Conservation (phyloP, 1,140 invertebrate genomes). For the Heterodera schachtii region DNA sequence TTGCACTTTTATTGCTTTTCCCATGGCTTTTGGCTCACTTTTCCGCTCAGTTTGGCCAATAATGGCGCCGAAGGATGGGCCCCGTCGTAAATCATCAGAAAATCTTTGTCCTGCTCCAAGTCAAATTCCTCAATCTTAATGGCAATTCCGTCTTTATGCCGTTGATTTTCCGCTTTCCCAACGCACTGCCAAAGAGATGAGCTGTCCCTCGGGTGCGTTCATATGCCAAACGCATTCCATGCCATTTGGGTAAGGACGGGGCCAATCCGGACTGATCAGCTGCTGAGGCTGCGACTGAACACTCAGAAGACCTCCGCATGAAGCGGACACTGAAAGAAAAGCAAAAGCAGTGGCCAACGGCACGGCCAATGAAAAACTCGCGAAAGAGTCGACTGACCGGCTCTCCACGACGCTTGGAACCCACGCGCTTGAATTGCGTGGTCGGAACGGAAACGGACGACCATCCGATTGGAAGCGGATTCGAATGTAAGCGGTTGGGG, state of each 20-base stretch:
- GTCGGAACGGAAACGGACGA: slow-evolving; percentile 92
- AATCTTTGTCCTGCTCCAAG: slow-evolving; percentile 81
- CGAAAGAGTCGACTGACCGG: slow-evolving; percentile 66
- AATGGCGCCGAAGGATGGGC: slow-evolving; percentile 80
- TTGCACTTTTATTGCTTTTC: neutral
- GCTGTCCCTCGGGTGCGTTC: slow-evolving; percentile 74
- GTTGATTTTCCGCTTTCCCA: too few species aligned
- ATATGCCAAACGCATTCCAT: slow-evolving; percentile 90
- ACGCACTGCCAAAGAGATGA: slow-evolving; percentile 58
- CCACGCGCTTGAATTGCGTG: slow-evolving; percentile 88
- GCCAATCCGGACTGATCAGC: slow-evolving; percentile 78
- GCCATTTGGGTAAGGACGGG: slow-evolving; percentile 86
- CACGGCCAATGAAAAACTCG: neutral
- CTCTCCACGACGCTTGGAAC: slow-evolving; percentile 72
- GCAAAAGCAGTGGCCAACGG: neutral
- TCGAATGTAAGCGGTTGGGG: slow-evolving; percentile 82
- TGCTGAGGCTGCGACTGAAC: slow-evolving; percentile 44
- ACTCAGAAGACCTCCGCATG: slow-evolving; percentile 51
- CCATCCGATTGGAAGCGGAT: slow-evolving; percentile 95
- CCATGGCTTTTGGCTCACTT: neutral
- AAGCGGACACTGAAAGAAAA: slow-evolving; percentile 38
- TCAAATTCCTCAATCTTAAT: slow-evolving; percentile 81
- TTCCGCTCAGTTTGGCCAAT: slow-evolving; percentile 80
- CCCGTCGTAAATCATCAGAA: slow-evolving; percentile 85
- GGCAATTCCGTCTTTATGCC: neutral